These are phyloP conservation scores for Chymomyza fuscimana DNA, from an alignment of 2,888 invertebrate genomes.

Conservation along the genomic window DNA sequence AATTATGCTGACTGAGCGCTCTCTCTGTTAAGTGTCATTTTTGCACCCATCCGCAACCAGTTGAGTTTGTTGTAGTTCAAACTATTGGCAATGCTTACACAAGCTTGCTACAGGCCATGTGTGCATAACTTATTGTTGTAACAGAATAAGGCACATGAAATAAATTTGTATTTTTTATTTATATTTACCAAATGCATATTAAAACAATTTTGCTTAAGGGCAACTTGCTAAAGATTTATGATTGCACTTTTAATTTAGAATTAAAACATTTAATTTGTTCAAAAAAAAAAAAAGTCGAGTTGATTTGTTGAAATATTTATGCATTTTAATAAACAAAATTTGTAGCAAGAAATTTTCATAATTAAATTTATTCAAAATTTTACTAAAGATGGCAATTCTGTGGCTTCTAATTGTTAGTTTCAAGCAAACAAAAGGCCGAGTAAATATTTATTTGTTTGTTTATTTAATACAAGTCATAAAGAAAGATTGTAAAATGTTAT, in stretches of 20 bases:
- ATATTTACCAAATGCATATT: not conserved
- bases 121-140: not conserved
- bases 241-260: not conserved
- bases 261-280: not conserved
- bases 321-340: not conserved
- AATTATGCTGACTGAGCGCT: no score
- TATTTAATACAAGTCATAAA: no score
- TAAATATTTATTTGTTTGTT: not conserved
- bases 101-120: not conserved
- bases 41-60: not conserved
- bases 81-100: no score
- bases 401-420: not conserved
- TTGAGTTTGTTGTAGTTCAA: no score
- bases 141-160: not conserved
- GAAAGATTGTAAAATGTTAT: conserved; percentile 9
- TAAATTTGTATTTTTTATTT: not conserved
- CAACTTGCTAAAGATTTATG: not conserved
- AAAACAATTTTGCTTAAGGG: not conserved
- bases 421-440: not conserved
- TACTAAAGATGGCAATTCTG: not conserved
- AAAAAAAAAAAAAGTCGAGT: not conserved
- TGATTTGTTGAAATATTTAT: not conserved
- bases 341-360: not conserved
- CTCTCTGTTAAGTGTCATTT: not conserved
- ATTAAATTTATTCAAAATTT: not conserved